Percentiles rank a stretch among this genome's conserved stretches.
These are phyloP conservation scores for Calidris pugnax DNA, from an alignment of 2,113 vertebrate species.

Conservation along the genomic window DNA sequence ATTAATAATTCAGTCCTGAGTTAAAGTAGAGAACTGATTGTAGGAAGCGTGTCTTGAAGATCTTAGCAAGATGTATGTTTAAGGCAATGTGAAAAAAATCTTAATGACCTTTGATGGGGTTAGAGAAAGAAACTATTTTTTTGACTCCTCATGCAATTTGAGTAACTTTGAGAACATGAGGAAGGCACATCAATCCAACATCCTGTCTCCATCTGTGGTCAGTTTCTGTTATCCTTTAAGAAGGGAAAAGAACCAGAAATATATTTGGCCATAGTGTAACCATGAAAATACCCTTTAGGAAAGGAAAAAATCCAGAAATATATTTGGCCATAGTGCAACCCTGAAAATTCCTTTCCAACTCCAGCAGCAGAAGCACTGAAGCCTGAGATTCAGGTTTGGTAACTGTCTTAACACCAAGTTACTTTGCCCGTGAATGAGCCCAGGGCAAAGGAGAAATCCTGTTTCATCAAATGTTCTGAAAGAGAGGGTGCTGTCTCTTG, in stretches of 20 bases:
- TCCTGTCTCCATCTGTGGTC: background rate
- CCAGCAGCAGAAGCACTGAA: background rate
- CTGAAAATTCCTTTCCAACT: background rate
- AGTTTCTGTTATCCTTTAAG: background rate
- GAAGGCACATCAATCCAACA: background rate
- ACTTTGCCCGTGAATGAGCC: background rate
- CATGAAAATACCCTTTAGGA: background rate
- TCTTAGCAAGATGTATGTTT: background rate
- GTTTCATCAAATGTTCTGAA: background rate
- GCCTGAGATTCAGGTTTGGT: background rate
- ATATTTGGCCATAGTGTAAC: background rate
- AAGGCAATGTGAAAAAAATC: background rate
- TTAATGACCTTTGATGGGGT: background rate
- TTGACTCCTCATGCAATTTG: background rate
- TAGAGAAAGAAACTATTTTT: background rate
- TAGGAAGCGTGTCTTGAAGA: background rate
- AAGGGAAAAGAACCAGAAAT: background rate
- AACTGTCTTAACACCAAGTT: background rate
- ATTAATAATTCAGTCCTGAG: background rate
- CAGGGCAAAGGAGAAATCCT: background rate
- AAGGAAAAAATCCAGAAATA: background rate
- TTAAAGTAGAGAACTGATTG: background rate
- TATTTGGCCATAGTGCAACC: background rate
- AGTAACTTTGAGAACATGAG: background rate
- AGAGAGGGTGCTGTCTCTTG: background rate